Evolutionary conservation across 2,888 invertebrate species (phyloP).

Genomic region (Altica lythri): DNA sequence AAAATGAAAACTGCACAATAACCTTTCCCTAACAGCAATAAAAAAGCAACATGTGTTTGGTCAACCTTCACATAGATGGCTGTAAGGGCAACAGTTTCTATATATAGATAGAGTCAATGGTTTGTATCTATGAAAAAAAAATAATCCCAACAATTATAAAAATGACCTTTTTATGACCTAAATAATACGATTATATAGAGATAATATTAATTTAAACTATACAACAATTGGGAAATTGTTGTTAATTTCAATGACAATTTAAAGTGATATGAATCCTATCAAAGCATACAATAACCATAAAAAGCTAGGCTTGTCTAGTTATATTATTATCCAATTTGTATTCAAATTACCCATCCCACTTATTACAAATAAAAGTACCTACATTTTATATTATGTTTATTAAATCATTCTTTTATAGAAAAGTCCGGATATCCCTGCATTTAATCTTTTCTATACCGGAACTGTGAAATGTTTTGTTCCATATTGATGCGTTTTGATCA

Average conservation of each 20-base stretch:
- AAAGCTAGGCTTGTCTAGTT: conserved; percentile 26
- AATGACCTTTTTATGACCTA: too few relatives aligned
- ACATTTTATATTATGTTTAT: conserved; percentile 52
- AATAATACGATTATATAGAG: too few relatives aligned
- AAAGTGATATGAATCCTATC: conserved; percentile 19
- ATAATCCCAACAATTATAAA: too few relatives aligned
- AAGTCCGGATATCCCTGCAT: conserved; percentile 52
- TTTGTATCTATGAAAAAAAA: too few relatives aligned
- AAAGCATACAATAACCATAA: conserved; percentile 19
- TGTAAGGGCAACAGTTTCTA: conserved; percentile 49
- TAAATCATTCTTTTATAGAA: conserved; percentile 52
- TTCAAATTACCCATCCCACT: conserved; percentile 46
- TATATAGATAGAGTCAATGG: too few relatives aligned
- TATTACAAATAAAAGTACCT: conserved; percentile 41
- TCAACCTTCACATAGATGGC: conserved; percentile 56
- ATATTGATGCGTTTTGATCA: conserved; percentile 50
- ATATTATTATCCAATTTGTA: conserved; percentile 46
- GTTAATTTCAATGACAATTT: conserved; percentile 10
- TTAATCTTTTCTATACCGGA: conserved; percentile 49
- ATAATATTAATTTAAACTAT: too few relatives aligned
- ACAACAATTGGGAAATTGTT: conserved; percentile 17
- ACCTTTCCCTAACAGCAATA: conserved; percentile 32
- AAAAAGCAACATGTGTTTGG: conserved; percentile 50
- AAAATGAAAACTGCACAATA: conserved; percentile 40
- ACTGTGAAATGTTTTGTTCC: conserved; percentile 51